Conservation (phyloP, 2,113 vertebrate genomes). For the Oreotrochilus melanogaster region DNA sequence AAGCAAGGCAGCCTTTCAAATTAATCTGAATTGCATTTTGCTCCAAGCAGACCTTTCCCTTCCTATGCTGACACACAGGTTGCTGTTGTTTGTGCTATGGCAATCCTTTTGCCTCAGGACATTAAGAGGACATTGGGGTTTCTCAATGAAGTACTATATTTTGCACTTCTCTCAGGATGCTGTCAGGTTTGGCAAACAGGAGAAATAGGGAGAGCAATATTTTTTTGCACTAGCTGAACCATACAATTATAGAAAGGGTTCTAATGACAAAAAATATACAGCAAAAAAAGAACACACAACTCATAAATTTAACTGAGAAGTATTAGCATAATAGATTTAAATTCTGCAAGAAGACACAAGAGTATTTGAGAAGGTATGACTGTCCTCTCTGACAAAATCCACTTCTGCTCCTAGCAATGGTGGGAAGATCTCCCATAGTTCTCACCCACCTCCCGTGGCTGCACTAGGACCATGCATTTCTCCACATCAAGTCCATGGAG, state of each 20-base stretch:
- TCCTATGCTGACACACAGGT: neutral
- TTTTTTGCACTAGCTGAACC: neutral
- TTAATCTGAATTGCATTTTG: slow-evolving; percentile 39
- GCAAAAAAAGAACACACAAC: rapidly evolving
- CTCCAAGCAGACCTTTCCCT: slow-evolving; percentile 22
- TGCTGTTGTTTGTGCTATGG: neutral
- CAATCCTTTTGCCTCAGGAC: neutral
- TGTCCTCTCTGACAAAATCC: neutral
- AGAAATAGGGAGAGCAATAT: neutral
- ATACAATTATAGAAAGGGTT: neutral
- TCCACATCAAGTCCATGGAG: slow-evolving; percentile 83
- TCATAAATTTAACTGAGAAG: neutral
- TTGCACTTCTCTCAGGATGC: neutral
- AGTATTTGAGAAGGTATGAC: neutral
- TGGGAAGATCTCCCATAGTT: neutral
- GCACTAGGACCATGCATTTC: slow-evolving; percentile 84
- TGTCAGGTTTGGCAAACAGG: neutral
- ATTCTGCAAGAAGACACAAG: neutral
- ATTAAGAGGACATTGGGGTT: neutral
- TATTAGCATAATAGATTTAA: neutral
- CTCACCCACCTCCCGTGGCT: slow-evolving; percentile 83
- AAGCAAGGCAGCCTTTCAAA: slow-evolving; percentile 39
- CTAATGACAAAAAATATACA: rapidly evolving
- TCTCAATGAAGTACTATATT: neutral
- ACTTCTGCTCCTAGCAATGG: neutral